Evolutionary conservation across 2,113 vertebrate species (phyloP).

Genomic region (Panurus biarmicus): DNA sequence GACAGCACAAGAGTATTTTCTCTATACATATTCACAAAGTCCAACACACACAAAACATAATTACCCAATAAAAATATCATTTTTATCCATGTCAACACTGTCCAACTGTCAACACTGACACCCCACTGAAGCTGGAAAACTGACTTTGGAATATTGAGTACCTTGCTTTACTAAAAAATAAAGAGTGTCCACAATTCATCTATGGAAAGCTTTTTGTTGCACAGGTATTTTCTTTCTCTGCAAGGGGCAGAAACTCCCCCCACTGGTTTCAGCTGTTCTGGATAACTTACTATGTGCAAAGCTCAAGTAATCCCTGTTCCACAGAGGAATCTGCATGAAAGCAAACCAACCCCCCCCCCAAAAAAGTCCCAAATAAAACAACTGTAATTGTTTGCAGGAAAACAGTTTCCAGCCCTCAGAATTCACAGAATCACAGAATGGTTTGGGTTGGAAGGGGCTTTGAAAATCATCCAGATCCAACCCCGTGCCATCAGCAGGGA

Average conservation of each 20-base stretch:
- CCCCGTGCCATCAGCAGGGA: background rate
- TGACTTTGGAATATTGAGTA: background rate
- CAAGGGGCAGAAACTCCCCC: background rate
- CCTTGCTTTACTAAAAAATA: background rate
- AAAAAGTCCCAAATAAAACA: background rate
- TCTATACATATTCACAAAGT: background rate
- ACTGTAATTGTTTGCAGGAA: background rate
- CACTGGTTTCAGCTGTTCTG: background rate
- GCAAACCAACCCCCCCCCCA: background rate
- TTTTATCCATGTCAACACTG: too few relatives aligned
- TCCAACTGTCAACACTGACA: background rate
- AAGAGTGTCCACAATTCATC: background rate
- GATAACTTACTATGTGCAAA: background rate
- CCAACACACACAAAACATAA: background rate
- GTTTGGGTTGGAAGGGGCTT: background rate
- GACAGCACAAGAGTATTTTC: background rate
- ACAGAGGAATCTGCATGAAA: background rate
- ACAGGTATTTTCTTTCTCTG: background rate
- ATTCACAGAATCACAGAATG: background rate
- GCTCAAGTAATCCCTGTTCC: background rate
- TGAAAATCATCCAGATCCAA: background rate
- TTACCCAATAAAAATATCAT: background rate
- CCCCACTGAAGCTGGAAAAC: background rate
- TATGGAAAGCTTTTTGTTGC: background rate
- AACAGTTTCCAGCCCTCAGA: background rate